A percentile compares a stretch with the other conserved stretches of the same genome.
These are phyloP conservation scores for Notospermus geniculatus DNA, from an alignment of 1,140 invertebrate genomes.

Conservation along the genomic window DNA sequence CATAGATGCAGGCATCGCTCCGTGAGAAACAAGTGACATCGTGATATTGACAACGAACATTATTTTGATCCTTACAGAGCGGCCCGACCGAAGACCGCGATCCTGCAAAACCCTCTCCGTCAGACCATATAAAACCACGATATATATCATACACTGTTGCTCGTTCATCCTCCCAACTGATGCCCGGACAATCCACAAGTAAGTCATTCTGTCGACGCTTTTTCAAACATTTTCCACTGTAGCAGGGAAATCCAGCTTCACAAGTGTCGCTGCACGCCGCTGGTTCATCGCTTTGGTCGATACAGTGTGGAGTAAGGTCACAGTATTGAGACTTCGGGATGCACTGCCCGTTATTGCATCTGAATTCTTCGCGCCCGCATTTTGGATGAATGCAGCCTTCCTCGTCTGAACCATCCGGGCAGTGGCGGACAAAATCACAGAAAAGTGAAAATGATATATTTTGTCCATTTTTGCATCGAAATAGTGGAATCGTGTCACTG, in stretches of 20 bases:
- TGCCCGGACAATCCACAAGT: neutral
- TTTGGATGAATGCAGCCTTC: neutral
- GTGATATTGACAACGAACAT: neutral
- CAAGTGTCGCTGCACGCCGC: neutral
- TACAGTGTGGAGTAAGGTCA: neutral
- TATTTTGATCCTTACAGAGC: neutral
- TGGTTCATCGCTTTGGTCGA: neutral
- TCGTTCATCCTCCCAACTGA: slow-evolving; percentile 1
- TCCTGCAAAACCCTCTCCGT: too few species aligned
- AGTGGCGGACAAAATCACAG: slow-evolving; percentile 3
- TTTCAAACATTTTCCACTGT: neutral
- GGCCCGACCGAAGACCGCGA: neutral
- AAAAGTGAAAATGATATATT: neutral
- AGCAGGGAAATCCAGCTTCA: neutral
- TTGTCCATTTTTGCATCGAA: neutral
- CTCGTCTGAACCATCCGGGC: neutral
- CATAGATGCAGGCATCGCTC: slow-evolving; percentile 1
- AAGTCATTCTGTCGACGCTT: neutral
- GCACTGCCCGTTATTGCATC: slow-evolving; percentile 3
- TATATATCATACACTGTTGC: neutral
- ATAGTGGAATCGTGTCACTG: neutral
- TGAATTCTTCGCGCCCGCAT: neutral
- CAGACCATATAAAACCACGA: too few species aligned
- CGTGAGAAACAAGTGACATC: neutral
- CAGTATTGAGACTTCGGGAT: neutral